phyloP scores from a whole-genome alignment of 1,140 invertebrate genomes.

The Ceratitis capitata region DNA sequence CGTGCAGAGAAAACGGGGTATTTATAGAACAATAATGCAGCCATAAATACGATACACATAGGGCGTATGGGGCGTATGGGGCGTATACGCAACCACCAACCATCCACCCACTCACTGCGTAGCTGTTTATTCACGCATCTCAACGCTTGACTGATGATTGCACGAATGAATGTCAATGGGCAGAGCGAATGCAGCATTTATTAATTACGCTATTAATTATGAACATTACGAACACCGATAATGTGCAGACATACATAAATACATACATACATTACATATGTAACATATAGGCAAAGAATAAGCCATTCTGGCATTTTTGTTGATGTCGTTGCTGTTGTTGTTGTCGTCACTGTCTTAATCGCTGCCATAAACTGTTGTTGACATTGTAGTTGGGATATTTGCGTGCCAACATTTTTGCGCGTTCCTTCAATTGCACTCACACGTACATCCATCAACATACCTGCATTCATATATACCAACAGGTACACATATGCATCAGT shows the following conservation, averaged over 20 bases:
- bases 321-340: background rate
- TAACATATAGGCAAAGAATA: background rate
- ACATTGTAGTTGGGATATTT: slow-evolving; percentile 4
- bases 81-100: background rate
- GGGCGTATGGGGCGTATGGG: background rate
- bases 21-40: too few species aligned
- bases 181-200: slow-evolving; percentile 6
- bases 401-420: background rate
- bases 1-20: too few species aligned
- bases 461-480: background rate
- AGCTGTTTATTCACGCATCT: background rate
- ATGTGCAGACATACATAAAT: background rate
- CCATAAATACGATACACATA: too few species aligned
- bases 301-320: background rate
- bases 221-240: background rate
- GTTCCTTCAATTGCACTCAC: background rate
- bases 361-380: background rate
- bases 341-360: background rate
- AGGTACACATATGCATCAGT: background rate
- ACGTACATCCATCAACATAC: background rate
- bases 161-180: slow-evolving; percentile 20
- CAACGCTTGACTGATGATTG: slow-evolving; percentile 17
- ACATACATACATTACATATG: background rate
- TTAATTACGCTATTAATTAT: slow-evolving; percentile 24
- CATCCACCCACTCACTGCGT: background rate